phyloP scores from a whole-genome alignment of 2,797 vertebrate genomes.

The Eleutherodactylus coqui region DNA sequence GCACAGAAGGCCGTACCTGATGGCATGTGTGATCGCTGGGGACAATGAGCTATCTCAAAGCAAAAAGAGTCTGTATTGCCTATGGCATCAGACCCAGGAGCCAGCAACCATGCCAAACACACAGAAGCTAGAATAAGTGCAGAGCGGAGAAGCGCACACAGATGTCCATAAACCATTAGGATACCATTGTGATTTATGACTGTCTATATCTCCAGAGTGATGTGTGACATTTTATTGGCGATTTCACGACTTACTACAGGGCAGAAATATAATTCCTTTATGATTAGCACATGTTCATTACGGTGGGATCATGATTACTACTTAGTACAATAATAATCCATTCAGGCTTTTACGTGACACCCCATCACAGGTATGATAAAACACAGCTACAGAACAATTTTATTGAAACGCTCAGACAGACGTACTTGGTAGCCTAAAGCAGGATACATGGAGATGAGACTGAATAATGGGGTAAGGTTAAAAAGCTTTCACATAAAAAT shows the following conservation, averaged over 20 bases:
- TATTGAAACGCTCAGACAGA: neutral
- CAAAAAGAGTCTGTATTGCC: constrained; percentile 11
- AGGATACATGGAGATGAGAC: neutral
- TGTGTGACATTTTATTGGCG: constrained; percentile 56
- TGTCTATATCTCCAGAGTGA: constrained; percentile 50
- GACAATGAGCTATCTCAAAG: neutral
- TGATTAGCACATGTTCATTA: constrained; percentile 57
- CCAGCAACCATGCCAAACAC: constrained; percentile 4
- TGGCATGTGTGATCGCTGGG: neutral
- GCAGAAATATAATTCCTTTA: constrained; percentile 48
- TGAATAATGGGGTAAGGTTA: neutral
- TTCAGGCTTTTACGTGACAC: constrained; percentile 12
- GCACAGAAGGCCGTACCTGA: constrained; percentile 21
- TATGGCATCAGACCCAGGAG: constrained; percentile 17
- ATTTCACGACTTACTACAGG: constrained; percentile 35
- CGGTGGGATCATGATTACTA: constrained; percentile 35
- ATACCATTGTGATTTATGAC: constrained; percentile 53
- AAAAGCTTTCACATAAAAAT: neutral
- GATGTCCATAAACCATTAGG: constrained; percentile 55
- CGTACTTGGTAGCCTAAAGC: neutral
- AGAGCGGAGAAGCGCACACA: constrained; percentile 12
- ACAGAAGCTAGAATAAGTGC: constrained; percentile 14
- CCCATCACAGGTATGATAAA: constrained; percentile 3
- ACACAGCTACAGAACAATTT: neutral
- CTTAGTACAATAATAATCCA: constrained; percentile 43